These are phyloP conservation scores for Acanthosepion esculentum DNA, from an alignment of 2,888 invertebrate species.

Conservation along the genomic window DNA sequence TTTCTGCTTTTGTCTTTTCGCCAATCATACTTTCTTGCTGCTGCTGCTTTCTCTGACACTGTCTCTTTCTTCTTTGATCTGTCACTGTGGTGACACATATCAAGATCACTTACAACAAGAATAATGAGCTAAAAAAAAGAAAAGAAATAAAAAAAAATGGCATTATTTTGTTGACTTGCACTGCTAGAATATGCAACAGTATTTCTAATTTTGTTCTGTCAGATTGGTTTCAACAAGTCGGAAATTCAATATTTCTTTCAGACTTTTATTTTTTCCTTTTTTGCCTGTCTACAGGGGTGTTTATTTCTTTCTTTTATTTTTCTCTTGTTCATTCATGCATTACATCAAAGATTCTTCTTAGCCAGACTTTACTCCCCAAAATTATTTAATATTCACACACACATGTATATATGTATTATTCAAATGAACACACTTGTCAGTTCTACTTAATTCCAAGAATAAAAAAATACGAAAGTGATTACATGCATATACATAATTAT, in stretches of 20 bases:
- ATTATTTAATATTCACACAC: background rate
- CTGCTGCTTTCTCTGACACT: background rate
- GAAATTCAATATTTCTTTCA: background rate
- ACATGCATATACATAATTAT: no score
- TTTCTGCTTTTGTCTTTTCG: no score
- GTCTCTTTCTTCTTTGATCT: background rate
- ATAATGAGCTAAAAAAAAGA: background rate
- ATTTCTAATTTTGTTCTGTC: background rate
- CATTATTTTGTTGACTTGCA: background rate
- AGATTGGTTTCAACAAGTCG: background rate
- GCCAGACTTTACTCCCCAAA: background rate
- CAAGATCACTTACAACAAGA: slow-evolving; percentile 18
- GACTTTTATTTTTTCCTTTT: background rate
- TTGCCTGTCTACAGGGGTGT: no score
- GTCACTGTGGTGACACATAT: background rate
- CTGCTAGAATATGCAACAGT: background rate
- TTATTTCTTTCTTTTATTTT: background rate
- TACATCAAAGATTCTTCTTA: background rate
- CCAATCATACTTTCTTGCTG: background rate
- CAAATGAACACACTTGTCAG: no score
- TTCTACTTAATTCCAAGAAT: no score
- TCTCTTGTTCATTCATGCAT: background rate
- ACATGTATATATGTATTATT: background rate
- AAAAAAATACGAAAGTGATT: no score
- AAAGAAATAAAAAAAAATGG: background rate